These are phyloP conservation scores for Lepus townsendii DNA, from an alignment of 2,797 vertebrate species.

Conservation along the genomic window DNA sequence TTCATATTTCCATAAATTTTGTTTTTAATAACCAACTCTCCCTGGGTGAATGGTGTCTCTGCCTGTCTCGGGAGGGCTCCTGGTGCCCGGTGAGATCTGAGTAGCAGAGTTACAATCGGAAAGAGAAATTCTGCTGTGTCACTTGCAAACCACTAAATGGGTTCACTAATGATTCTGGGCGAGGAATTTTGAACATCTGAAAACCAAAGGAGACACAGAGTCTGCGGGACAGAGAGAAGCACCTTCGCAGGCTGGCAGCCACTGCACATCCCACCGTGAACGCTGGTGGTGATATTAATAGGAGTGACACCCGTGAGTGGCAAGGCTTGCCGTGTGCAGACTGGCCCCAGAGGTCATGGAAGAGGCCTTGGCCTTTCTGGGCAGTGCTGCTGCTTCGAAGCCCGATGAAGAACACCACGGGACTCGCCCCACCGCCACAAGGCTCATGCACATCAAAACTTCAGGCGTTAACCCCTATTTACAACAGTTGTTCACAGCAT, in stretches of 20 bases:
- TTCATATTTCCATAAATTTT: conserved; percentile 56
- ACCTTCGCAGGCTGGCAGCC: conserved; percentile 69
- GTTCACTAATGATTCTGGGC: conserved; percentile 81
- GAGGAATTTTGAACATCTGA: conserved; percentile 79
- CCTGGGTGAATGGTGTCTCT: conserved; percentile 25
- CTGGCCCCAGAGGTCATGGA: conserved; percentile 74
- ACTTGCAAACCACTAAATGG: conserved; percentile 85
- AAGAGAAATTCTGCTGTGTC: conserved; percentile 76
- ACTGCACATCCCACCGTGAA: conserved; percentile 57
- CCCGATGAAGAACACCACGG: conserved; percentile 68
- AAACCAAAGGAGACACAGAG: conserved; percentile 85
- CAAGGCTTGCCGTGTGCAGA: conserved; percentile 38
- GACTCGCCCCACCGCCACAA: conserved; percentile 59
- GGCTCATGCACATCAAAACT: conserved; percentile 82
- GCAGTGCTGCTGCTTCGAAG: conserved; percentile 52
- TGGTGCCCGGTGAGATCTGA: conserved; percentile 21
- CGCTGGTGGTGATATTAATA: background rate
- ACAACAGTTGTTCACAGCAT: conserved; percentile 82
- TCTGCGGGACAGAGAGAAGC: conserved; percentile 78
- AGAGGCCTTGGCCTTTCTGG: conserved; percentile 66
- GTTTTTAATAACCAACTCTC: conserved; percentile 48
- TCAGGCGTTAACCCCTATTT: conserved; percentile 87
- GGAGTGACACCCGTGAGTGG: background rate
- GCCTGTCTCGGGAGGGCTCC: conserved; percentile 17
- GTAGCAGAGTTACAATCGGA: conserved; percentile 59